Evolutionary conservation across 2,797 vertebrate species (phyloP), one percentile per base, ranked within the genome.

Genomic region (Macroramphosus scolopax): DNA sequence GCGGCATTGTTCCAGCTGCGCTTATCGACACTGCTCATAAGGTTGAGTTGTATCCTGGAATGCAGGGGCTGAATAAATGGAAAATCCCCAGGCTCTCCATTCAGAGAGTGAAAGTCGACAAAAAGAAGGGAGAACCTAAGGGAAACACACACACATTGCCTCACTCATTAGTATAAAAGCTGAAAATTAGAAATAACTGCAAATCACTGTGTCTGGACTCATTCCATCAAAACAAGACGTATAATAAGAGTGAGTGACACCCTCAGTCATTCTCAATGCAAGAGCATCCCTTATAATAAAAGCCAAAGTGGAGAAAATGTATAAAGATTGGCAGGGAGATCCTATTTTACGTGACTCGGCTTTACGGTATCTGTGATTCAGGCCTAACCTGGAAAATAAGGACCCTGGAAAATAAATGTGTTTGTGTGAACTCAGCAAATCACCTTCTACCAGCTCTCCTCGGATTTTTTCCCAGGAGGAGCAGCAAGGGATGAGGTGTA

Each of bases 11-110:
- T 78, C 54, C 54, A 56, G 41, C 34, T 17, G 45, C 1, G 44
- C 74, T 83, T 80, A 82, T 80, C 79, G 13, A 51, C 54, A 17
- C 50, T 17, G 50, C 67, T 81, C 71, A 68, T 72, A 63, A 72
- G 74, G 67, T 58, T 71, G 37, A 78, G n/a, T 67, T 82, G 70
- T 58, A 75, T 78, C 70, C 78, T 71, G 84, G 80, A 84, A 86
- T 81, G 78, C 65, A 42, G 47, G 69, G 11, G 31, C 54, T 57
- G 55, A 77, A 69, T 57, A 50, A 65, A 43, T 64, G 82, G 81
- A 81, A 84, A 82, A 66, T 69, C 68, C 73, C 69, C 51, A 17
- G 36, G 50, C 34, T 32, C 34, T 54, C 1, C 6, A 44, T 17
- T 15, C 10, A 30, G 28, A 41, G 38, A 55, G 20, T 2, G 13